phyloP scores from a whole-genome alignment of 2,888 invertebrate species.

The Kuschelorhynchus macadamiae region DNA sequence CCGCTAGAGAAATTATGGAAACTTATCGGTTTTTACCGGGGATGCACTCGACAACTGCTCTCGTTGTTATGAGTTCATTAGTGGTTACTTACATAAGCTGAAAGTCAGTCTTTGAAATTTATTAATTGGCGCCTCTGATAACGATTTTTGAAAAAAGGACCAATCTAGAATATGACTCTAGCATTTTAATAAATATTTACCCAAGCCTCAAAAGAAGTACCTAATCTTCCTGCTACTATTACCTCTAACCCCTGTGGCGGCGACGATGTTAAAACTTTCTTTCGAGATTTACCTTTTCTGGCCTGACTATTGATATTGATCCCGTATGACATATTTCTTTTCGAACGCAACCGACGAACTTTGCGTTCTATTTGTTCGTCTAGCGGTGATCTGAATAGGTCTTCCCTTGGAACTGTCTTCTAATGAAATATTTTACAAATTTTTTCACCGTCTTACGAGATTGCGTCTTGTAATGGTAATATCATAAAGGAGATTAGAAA shows the following conservation, averaged over 20 bases:
- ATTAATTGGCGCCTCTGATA: not conserved
- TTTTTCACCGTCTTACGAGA: not conserved
- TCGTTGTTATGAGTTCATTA: not conserved
- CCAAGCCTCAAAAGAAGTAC: not conserved
- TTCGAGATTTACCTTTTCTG: not conserved
- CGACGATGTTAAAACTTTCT: not conserved
- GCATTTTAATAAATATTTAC: not conserved
- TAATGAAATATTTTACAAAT: not conserved
- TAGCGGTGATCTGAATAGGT: conserved; percentile 1
- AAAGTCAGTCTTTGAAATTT: not conserved
- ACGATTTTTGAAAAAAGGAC: not conserved
- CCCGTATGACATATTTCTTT: not conserved
- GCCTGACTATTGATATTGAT: not conserved
- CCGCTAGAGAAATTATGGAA: conserved; percentile 15
- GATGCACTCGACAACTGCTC: conserved; percentile 6
- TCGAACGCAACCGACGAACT: not conserved
- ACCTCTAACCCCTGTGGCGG: not conserved
- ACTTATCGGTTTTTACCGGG: conserved; percentile 4
- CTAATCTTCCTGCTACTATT: not conserved
- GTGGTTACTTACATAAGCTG: not conserved
- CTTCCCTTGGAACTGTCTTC: not conserved
- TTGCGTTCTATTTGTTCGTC: conserved; percentile 4
- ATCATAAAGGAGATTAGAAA: not conserved
- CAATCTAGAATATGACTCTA: not conserved
- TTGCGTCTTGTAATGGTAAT: not conserved